Percentiles rank a stretch among this genome's conserved stretches.
Evolutionary conservation across 2,797 vertebrate genomes (phyloP).

Genomic region (Pseudochromis fuscus): DNA sequence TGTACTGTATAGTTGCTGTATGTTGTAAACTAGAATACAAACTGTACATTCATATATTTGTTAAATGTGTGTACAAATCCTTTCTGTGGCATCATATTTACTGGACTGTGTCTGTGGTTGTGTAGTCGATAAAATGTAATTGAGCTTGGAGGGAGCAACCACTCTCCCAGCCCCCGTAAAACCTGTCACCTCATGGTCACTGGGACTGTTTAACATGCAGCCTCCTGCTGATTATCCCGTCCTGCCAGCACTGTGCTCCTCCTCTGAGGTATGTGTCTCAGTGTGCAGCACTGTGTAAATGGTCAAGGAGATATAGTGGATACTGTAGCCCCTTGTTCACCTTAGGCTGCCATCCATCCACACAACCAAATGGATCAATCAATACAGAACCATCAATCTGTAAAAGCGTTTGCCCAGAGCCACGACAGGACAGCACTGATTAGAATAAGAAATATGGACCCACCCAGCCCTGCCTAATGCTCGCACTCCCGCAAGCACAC

Average conservation of each 20-base stretch:
- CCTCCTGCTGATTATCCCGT: constrained; percentile 13
- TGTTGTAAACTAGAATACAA: too few relatives aligned
- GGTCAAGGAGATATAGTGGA: constrained; percentile 16
- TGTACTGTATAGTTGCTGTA: too few relatives aligned
- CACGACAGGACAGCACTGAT: constrained; percentile 67
- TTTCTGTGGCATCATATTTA: background rate
- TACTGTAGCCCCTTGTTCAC: constrained; percentile 35
- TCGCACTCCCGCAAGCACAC: background rate
- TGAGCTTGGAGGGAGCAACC: background rate
- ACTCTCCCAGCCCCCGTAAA: background rate
- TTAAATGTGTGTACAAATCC: background rate
- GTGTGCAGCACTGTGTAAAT: constrained; percentile 33
- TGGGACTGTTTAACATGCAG: constrained; percentile 15
- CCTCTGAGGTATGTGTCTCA: constrained; percentile 18
- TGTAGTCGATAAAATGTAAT: background rate
- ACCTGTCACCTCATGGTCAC: background rate
- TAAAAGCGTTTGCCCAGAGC: constrained; percentile 40
- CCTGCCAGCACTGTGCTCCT: constrained; percentile 12
- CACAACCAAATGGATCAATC: constrained; percentile 64
- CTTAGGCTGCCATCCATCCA: constrained; percentile 65
- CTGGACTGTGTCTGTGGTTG: background rate
- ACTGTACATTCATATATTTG: too few relatives aligned
- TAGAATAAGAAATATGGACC: constrained; percentile 73
- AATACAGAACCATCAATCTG: constrained; percentile 74
- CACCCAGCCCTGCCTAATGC: constrained; percentile 15